Conservation (phyloP, 2,113 vertebrate genomes). For the Labeo catla region DNA sequence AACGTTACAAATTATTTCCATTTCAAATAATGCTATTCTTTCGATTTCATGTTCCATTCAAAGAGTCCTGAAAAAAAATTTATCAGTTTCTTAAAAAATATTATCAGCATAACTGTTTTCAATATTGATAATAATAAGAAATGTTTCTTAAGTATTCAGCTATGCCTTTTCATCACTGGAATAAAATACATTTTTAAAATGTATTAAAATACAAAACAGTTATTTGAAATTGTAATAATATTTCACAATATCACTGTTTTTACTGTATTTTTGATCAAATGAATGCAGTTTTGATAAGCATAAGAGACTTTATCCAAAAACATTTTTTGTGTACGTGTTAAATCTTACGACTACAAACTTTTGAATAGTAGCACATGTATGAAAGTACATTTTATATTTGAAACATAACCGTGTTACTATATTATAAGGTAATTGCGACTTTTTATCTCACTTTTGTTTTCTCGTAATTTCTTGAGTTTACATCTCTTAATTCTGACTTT, state of each 20-base stretch:
- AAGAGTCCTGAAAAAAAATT: too few species aligned
- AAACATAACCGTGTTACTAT: not conserved
- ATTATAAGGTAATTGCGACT: too few species aligned
- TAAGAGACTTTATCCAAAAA: not conserved
- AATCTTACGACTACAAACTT: not conserved
- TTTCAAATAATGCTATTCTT: not conserved
- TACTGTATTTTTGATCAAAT: not conserved
- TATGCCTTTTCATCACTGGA: not conserved
- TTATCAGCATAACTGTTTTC: not conserved
- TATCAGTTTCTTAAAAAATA: not conserved
- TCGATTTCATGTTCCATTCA: too few species aligned
- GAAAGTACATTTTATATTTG: not conserved
- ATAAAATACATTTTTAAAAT: not conserved
- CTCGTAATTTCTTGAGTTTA: too few species aligned
- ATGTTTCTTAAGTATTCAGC: not conserved
- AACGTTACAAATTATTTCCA: not conserved
- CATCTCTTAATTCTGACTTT: too few species aligned
- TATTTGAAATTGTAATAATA: not conserved
- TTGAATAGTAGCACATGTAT: not conserved
- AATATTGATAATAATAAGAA: not conserved
- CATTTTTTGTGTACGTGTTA: too few species aligned
- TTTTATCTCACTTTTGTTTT: too few species aligned
- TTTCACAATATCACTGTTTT: not conserved
- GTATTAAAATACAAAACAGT: not conserved
- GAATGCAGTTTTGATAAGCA: not conserved